phyloP scores from a whole-genome alignment of 2,888 invertebrate genomes.

The Macaria notata region DNA sequence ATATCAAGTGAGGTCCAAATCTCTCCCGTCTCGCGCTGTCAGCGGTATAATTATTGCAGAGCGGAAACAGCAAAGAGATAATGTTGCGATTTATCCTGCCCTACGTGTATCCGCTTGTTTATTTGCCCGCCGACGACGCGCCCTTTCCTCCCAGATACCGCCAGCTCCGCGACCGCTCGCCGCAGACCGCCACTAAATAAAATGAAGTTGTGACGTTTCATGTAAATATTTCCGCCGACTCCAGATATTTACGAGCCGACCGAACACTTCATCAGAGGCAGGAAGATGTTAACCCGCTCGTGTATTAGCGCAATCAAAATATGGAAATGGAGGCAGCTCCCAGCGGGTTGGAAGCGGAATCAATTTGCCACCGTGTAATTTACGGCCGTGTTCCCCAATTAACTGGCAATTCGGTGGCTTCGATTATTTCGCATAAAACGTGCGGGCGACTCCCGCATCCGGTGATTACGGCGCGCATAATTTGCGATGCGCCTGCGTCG shows the following conservation, averaged over 20 bases:
- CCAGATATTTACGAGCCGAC: constrained; percentile 57
- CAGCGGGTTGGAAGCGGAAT: constrained; percentile 60
- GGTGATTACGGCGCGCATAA: constrained; percentile 78
- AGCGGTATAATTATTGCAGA: constrained; percentile 53
- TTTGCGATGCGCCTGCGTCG: constrained; percentile 75
- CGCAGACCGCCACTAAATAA: constrained; percentile 45
- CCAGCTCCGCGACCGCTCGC: constrained; percentile 35
- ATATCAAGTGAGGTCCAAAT: constrained; percentile 55
- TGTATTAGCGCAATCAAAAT: constrained; percentile 76
- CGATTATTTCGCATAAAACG: constrained; percentile 79
- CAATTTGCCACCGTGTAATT: constrained; percentile 74
- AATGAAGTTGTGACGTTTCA: constrained; percentile 45
- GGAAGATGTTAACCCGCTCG: constrained; percentile 65
- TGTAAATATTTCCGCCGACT: constrained; percentile 53
- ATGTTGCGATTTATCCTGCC: constrained; percentile 59
- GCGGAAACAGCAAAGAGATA: constrained; percentile 62
- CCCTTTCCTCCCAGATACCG: constrained; percentile 45
- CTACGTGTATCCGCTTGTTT: constrained; percentile 49
- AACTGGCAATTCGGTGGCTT: constrained; percentile 81
- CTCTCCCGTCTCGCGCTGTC: constrained; percentile 20
- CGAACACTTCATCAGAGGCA: constrained; percentile 67
- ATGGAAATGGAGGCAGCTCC: constrained; percentile 61
- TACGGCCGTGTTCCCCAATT: constrained; percentile 77
- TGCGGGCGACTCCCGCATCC: constrained; percentile 81
- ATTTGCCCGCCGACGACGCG: constrained; percentile 42